Evolutionary conservation across 2,888 invertebrate species (phyloP).

Genomic region (Tetragnatha montana): DNA sequence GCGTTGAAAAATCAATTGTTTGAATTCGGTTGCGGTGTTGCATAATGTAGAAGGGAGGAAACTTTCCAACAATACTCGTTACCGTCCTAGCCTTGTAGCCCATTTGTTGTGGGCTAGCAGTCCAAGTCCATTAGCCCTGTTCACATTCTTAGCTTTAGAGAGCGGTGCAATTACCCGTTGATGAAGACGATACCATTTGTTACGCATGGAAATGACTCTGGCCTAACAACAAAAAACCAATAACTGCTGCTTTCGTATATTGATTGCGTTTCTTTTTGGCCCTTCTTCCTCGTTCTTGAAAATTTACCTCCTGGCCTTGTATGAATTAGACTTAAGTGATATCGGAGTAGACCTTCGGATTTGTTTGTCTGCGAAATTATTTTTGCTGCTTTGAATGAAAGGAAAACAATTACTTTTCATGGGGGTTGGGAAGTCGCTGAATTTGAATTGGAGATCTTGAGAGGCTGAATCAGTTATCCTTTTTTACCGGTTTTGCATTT

Average conservation of each 20-base stretch:
- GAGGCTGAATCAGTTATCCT: too few species aligned
- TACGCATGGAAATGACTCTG: constrained; percentile 63
- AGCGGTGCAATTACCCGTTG: constrained; percentile 61
- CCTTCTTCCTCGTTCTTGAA: constrained; percentile 28
- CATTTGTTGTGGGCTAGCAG: constrained; percentile 44
- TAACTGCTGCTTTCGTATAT: constrained; percentile 50
- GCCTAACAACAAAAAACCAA: constrained; percentile 61
- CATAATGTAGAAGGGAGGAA: constrained; percentile 56
- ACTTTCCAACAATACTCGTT: constrained; percentile 61
- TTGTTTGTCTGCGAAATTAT: background rate
- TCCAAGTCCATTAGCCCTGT: constrained; percentile 56
- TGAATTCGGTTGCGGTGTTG: constrained; percentile 56
- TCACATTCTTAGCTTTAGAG: constrained; percentile 63
- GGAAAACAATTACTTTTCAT: background rate
- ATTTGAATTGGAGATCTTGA: background rate
- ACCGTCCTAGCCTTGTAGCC: constrained; percentile 28
- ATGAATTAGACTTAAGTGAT: constrained; percentile 52
- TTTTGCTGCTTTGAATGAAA: background rate
- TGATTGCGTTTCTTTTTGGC: constrained; percentile 52
- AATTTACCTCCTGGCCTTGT: constrained; percentile 44
- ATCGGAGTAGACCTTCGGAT: constrained; percentile 13
- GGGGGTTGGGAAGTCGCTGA: background rate
- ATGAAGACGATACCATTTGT: constrained; percentile 67
- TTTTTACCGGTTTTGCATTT: too few species aligned
- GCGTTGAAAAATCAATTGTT: constrained; percentile 63